Conservation (phyloP, 2,888 invertebrate genomes). For the Rhopalosiphum nymphaeae region DNA sequence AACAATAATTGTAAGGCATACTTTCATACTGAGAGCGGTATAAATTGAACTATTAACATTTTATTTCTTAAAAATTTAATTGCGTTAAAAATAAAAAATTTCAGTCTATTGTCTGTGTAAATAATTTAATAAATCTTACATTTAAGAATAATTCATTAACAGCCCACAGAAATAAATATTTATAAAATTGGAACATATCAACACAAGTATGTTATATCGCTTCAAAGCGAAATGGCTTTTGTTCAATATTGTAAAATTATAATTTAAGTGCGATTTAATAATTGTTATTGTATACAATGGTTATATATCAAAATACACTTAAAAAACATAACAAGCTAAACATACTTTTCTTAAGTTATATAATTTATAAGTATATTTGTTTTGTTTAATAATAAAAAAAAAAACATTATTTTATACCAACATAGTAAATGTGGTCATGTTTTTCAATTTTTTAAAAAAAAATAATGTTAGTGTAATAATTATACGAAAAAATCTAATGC, state of each 20-base stretch:
- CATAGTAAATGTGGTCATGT: constrained; percentile 13
- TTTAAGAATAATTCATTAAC: constrained; percentile 47
- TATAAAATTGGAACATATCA: constrained; percentile 34
- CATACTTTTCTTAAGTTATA: constrained; percentile 45
- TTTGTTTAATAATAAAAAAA: constrained; percentile 29
- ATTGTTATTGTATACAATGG: constrained; percentile 61
- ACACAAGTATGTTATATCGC: constrained; percentile 24
- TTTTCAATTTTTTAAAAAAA: constrained; percentile 18
- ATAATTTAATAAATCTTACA: constrained; percentile 51
- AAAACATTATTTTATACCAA: constrained; percentile 29
- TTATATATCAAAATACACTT: constrained; percentile 52
- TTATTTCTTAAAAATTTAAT: constrained; percentile 31
- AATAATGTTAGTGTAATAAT: constrained; percentile 20
- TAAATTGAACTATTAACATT: not conserved
- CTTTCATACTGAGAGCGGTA: constrained; percentile 1
- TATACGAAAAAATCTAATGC: constrained; percentile 28
- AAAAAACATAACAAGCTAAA: constrained; percentile 52
- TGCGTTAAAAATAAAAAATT: constrained; percentile 30
- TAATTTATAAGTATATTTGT: constrained; percentile 46
- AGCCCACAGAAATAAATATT: constrained; percentile 24
- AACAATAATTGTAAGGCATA: not conserved
- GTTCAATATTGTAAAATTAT: constrained; percentile 45
- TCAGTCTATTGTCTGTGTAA: constrained; percentile 28
- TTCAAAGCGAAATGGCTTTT: constrained; percentile 17
- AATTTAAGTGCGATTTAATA: constrained; percentile 44